Conservation (phyloP, 2,888 invertebrate genomes). For the Chrysomela aeneicollis region DNA sequence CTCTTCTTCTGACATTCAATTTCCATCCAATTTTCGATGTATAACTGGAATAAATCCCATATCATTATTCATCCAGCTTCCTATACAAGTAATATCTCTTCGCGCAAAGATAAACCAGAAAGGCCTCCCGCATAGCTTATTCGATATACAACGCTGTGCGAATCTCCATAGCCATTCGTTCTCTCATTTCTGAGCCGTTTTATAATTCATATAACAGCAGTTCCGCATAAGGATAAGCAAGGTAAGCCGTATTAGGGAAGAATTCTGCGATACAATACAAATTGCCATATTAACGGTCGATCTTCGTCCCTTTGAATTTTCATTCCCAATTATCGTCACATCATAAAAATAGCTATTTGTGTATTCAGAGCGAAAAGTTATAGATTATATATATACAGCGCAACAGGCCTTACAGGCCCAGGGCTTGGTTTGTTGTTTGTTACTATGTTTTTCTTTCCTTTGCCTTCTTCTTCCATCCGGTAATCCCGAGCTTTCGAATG, state of each 20-base stretch:
- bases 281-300: not conserved
- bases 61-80: slow-evolving; percentile 19
- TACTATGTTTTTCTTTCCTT: too few relatives aligned
- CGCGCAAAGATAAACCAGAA: slow-evolving; percentile 21
- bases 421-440: too few relatives aligned
- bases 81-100: slow-evolving; percentile 22
- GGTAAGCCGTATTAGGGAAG: not conserved
- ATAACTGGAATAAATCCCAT: not conserved
- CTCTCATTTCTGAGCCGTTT: not conserved
- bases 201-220: not conserved
- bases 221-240: slow-evolving; percentile 3
- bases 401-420: too few relatives aligned
- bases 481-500: too few relatives aligned
- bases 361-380: too few relatives aligned
- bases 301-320: not conserved
- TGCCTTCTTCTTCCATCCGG: too few relatives aligned
- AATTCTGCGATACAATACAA: slow-evolving; percentile 7
- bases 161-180: slow-evolving; percentile 1
- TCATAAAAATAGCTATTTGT: too few relatives aligned
- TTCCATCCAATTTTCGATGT: not conserved
- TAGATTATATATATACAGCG: too few relatives aligned
- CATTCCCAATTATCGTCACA: not conserved
- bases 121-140: slow-evolving; percentile 16
- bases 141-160: not conserved
- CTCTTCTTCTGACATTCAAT: not conserved